These are phyloP conservation scores for Poecilia gillii DNA, from an alignment of 2,797 vertebrate species.

Conservation along the genomic window DNA sequence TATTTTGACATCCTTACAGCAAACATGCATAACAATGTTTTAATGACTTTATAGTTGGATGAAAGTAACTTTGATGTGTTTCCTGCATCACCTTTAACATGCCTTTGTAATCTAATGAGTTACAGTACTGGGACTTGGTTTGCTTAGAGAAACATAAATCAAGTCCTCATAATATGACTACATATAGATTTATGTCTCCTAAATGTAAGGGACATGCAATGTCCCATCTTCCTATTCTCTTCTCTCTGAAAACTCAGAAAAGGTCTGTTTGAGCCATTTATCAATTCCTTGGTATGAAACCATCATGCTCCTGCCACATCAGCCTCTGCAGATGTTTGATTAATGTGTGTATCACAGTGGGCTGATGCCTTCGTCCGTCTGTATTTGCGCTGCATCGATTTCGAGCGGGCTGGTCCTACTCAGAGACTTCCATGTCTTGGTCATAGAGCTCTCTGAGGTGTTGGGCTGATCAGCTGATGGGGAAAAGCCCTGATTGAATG, in stretches of 20 bases:
- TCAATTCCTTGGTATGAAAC: constrained; percentile 18
- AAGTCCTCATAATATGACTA: not conserved
- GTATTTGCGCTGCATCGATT: constrained; percentile 39
- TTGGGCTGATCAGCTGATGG: constrained; percentile 23
- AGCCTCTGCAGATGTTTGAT: constrained; percentile 48
- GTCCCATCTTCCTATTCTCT: not conserved
- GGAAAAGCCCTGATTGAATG: constrained; percentile 47
- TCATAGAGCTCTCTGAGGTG: constrained; percentile 31
- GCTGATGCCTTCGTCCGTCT: constrained; percentile 15
- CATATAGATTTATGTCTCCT: constrained; percentile 5
- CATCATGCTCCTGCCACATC: constrained; percentile 20
- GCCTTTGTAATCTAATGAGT: not conserved
- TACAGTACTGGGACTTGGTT: not conserved
- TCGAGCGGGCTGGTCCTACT: constrained; percentile 18
- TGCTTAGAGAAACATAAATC: not conserved
- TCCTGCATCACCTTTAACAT: not conserved
- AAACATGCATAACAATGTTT: not conserved
- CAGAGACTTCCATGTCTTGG: constrained; percentile 15
- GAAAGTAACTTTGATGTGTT: not conserved
- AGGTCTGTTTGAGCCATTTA: constrained; percentile 23
- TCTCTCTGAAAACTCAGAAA: constrained; percentile 7
- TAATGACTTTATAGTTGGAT: too few relatives aligned
- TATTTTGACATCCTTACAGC: not conserved
- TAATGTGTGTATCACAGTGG: constrained; percentile 28
- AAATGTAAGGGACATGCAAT: not conserved